A percentile compares a stretch with the other conserved stretches of the same genome.
Conservation (phyloP, 2,797 vertebrate genomes). For the Bovichtus variegatus region DNA sequence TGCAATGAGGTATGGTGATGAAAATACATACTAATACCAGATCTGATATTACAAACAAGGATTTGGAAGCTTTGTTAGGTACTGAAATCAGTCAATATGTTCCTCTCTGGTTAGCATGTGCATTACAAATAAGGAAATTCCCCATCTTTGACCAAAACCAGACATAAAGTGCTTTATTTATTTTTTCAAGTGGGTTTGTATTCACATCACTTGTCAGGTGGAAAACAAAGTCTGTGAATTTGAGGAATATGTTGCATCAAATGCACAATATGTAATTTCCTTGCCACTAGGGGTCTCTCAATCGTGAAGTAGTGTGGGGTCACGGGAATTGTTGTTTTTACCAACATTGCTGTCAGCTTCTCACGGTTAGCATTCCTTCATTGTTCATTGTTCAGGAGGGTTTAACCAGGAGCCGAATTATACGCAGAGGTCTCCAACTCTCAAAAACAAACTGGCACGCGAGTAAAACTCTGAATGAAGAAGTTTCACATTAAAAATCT, state of each 20-base stretch:
- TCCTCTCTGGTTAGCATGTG: background rate
- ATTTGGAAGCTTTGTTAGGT: background rate
- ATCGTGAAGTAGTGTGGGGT: too few relatives aligned
- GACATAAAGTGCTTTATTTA: background rate
- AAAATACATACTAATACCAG: background rate
- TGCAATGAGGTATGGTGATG: conserved; percentile 39
- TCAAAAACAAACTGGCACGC: too few relatives aligned
- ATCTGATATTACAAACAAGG: background rate
- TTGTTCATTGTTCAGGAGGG: too few relatives aligned
- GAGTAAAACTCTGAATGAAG: too few relatives aligned
- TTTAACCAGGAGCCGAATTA: too few relatives aligned
- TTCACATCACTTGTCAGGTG: background rate
- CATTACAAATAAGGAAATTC: background rate
- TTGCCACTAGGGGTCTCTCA: too few relatives aligned
- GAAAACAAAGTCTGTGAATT: background rate
- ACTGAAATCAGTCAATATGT: background rate
- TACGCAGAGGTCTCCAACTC: too few relatives aligned
- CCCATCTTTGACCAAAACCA: background rate
- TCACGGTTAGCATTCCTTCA: too few relatives aligned
- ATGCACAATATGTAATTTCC: too few relatives aligned
- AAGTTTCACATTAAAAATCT: too few relatives aligned
- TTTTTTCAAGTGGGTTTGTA: background rate
- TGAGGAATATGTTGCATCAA: background rate
- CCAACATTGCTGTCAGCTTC: too few relatives aligned
- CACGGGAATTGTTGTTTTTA: too few relatives aligned